phyloP scores from a whole-genome alignment of 1,140 invertebrate genomes.

The Megalonaias nervosa region DNA sequence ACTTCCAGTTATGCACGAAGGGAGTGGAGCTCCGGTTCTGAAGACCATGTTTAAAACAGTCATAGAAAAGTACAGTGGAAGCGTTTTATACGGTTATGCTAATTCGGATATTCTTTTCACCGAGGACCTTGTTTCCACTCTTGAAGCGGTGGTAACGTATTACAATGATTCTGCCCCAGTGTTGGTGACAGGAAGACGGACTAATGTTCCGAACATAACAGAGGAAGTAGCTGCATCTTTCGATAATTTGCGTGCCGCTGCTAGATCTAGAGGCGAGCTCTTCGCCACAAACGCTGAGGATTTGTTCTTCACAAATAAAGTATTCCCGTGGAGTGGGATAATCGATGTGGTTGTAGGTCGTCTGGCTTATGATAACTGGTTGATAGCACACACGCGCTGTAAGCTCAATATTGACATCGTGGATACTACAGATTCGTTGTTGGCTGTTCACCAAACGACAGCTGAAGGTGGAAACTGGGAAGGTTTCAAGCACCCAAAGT shows the following conservation, averaged over 20 bases:
- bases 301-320: conserved; percentile 37
- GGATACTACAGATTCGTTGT: conserved; percentile 31
- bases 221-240: conserved; percentile 16
- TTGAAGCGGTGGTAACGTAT: conserved; percentile 7
- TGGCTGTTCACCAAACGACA: conserved; percentile 46
- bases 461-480: conserved; percentile 29
- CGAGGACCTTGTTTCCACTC: conserved; percentile 20
- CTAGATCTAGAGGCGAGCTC: conserved; percentile 18
- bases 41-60: conserved; percentile 35
- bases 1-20: conserved; percentile 23
- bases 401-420: conserved; percentile 27
- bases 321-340: conserved; percentile 41
- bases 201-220: conserved; percentile 28
- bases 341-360: conserved; percentile 44
- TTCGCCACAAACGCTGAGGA: conserved; percentile 42
- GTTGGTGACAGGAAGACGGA: conserved; percentile 26
- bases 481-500: conserved; percentile 24
- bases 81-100: conserved; percentile 28
- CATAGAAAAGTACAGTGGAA: conserved; percentile 2
- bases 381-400: conserved; percentile 38
- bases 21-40: conserved; percentile 32
- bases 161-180: conserved; percentile 18
- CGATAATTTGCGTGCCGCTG: conserved; percentile 10
- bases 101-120: conserved; percentile 42
- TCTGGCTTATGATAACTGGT: conserved; percentile 44